Percentiles rank a stretch among this genome's conserved stretches.
phyloP scores from a whole-genome alignment of 2,113 vertebrate genomes.

The Passer domesticus region DNA sequence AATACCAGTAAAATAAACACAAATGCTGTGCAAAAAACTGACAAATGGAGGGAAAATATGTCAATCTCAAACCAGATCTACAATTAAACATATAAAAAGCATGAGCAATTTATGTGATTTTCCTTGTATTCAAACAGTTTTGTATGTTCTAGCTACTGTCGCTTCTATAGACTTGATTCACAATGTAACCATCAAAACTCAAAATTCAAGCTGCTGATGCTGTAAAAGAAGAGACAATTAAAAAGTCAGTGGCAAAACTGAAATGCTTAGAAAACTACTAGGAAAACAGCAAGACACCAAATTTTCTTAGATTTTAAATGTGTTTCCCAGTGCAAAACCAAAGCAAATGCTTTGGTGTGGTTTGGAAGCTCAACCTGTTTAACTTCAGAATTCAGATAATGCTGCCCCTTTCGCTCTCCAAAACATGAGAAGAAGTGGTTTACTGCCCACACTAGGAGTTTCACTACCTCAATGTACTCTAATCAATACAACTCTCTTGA shows the following conservation, averaged over 20 bases:
- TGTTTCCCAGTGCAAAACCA: background rate
- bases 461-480: background rate
- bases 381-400: background rate
- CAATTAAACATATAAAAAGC: conserved; percentile 45
- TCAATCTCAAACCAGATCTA: conserved; percentile 32
- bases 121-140: background rate
- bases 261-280: background rate
- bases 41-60: conserved; percentile 32
- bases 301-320: background rate
- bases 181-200: background rate
- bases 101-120: background rate
- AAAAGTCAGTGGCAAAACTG: background rate
- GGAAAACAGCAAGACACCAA: background rate
- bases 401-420: background rate
- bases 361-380: background rate
- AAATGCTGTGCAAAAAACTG: conserved; percentile 12
- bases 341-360: background rate
- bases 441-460: background rate
- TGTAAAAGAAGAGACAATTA: conserved; percentile 8
- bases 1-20: conserved; percentile 28
- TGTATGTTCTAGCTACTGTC: background rate
- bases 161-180: background rate
- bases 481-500: background rate
- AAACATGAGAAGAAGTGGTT: background rate
- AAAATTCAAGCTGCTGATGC: conserved; percentile 19